Conservation (phyloP, 2,888 invertebrate genomes). For the Catocala nupta region DNA sequence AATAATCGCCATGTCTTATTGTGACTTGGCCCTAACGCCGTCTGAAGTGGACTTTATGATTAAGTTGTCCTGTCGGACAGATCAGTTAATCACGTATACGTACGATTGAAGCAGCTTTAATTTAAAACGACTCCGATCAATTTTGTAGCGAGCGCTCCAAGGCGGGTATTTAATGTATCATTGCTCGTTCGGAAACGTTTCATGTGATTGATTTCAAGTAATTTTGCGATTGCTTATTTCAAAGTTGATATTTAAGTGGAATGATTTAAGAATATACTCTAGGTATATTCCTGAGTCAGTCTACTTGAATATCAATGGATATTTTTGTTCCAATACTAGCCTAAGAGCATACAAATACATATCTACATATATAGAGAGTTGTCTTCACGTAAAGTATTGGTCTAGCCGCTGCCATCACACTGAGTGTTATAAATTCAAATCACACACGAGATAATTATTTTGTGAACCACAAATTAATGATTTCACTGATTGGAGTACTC, state of each 20-base stretch:
- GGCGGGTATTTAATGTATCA: constrained; percentile 8
- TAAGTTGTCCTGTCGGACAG: constrained; percentile 43
- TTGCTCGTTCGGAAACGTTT: not conserved
- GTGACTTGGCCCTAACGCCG: constrained; percentile 1
- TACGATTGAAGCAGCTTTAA: constrained; percentile 26
- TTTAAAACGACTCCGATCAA: constrained; percentile 18
- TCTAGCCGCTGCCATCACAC: too few species aligned
- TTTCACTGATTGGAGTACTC: too few species aligned
- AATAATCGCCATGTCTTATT: constrained; percentile 13
- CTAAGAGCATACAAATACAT: too few species aligned
- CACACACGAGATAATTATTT: too few species aligned
- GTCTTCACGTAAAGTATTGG: too few species aligned
- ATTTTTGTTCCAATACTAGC: too few species aligned
- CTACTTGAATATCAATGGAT: too few species aligned
- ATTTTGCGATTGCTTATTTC: not conserved
- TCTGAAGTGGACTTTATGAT: constrained; percentile 39
- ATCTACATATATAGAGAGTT: too few species aligned
- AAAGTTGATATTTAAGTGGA: not conserved
- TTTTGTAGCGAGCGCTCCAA: constrained; percentile 14
- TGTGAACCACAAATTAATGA: too few species aligned
- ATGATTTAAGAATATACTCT: not conserved
- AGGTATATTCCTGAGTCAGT: too few species aligned
- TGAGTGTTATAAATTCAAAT: too few species aligned
- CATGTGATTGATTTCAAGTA: not conserved
- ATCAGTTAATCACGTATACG: constrained; percentile 29